Base-by-base conservation (phyloP, 2,113 vertebrate genomes). In the Pelodiscus sinensis region DNA sequence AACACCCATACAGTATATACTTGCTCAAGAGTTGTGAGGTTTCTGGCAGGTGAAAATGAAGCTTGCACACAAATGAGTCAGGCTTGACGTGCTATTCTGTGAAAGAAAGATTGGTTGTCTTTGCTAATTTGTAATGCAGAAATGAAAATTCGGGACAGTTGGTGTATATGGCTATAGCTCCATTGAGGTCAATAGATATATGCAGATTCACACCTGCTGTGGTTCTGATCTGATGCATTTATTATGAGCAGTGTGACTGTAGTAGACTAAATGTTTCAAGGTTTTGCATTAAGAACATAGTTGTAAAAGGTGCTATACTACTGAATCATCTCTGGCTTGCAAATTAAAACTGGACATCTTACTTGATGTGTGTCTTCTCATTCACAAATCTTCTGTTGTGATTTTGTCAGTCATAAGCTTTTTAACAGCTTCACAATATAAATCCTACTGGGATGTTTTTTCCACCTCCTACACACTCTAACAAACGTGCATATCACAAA, bases 271-370 rank as follows among this genome's bases (percentile, higher is more conserved):
- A 22, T 55, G 24, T 54, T 84, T 79, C 62, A 6, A 50, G 51
- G 11, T 6, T 11, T 79, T 81, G 25, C 27, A 88, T 0, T 0
- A 44, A 29, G 51, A 71, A 16, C 9, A 29, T 19, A 31, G 86
- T 73, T 55, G 18, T n/a, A 75, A 71, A 19, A 71, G 31, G 2
- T 5, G 8, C 27, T 90, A 10, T 85, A 16, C 16, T 86, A 1
- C 22, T n/a, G 1, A 79, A 50, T 87, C 75, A 55, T 25, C 55
- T 88, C 73, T 65, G 87, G 75, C 90, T 94, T 83, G 11, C 93
- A 73, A 51, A 55, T 62, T 27, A 79, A 86, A 88, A 85, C 16
- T 27, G 68, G 57, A 95, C 16, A 65, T 44, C 31, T 75, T 44
- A 22, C 44, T 44, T 75, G 68, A 38, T 65, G 22, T 12, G 21